Conservation (phyloP, 2,113 vertebrate genomes). For the Stegostoma tigrinum region DNA sequence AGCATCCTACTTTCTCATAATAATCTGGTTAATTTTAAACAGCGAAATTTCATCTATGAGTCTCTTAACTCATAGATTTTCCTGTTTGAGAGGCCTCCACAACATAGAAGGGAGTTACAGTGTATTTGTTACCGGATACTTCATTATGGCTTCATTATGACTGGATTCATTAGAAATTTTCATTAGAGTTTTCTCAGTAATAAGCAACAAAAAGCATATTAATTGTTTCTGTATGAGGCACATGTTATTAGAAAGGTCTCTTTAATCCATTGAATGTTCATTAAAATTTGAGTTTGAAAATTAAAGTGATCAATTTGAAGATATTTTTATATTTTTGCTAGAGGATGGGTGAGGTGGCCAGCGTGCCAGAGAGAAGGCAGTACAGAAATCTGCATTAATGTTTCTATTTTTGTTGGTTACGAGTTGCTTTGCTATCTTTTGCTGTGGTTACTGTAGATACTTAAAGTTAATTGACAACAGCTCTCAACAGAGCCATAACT, state of each 20-base stretch:
- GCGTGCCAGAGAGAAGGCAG: no score
- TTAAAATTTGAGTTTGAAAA: not conserved
- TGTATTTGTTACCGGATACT: not conserved
- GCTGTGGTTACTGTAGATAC: not conserved
- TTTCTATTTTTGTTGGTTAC: not conserved
- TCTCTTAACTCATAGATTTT: not conserved
- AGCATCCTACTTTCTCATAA: not conserved
- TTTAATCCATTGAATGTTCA: not conserved
- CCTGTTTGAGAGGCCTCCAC: not conserved
- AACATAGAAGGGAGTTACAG: not conserved
- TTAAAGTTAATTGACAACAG: not conserved
- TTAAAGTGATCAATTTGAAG: not conserved
- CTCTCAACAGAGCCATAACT: not conserved
- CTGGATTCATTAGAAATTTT: not conserved
- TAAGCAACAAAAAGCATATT: not conserved
- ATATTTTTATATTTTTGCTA: not conserved
- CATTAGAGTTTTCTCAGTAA: not conserved
- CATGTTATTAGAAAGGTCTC: not conserved
- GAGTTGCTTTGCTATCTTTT: not conserved
- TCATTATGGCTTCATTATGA: not conserved
- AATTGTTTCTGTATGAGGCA: not conserved
- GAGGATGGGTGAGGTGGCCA: not conserved
- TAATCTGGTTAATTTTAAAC: not conserved
- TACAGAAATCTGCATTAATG: not conserved
- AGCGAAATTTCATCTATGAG: not conserved